Evolutionary conservation across 1,140 invertebrate species (phyloP).

Genomic region (Leptestheria dahalacensis): DNA sequence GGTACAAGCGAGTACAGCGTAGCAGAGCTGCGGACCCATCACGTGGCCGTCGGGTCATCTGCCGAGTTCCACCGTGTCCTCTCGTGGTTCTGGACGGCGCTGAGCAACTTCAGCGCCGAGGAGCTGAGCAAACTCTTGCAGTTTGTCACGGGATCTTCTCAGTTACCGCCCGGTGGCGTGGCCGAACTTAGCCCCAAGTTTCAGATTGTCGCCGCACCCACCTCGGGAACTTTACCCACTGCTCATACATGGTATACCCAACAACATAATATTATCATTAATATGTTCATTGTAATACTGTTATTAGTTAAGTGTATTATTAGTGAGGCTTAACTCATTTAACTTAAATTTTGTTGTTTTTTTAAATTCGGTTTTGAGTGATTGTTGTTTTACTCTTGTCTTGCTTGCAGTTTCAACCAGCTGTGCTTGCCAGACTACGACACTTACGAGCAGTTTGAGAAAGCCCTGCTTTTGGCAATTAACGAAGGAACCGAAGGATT

Average conservation of each 20-base stretch:
- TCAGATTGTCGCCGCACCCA: slow-evolving; percentile 75
- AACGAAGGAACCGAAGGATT: slow-evolving; percentile 92
- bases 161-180: slow-evolving; percentile 78
- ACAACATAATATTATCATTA: neutral
- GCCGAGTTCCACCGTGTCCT: slow-evolving; percentile 67
- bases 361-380: neutral
- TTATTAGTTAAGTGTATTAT: too few relatives aligned
- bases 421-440: slow-evolving; percentile 89
- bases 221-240: slow-evolving; percentile 76
- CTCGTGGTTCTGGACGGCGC: slow-evolving; percentile 88
- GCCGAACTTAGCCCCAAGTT: slow-evolving; percentile 75
- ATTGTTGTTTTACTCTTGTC: slow-evolving; percentile 28
- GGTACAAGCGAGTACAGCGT: slow-evolving; percentile 86
- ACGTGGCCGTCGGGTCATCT: slow-evolving; percentile 67
- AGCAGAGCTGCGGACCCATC: slow-evolving; percentile 72
- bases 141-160: slow-evolving; percentile 69
- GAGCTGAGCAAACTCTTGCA: slow-evolving; percentile 85
- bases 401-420: slow-evolving; percentile 89
- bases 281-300: too few relatives aligned
- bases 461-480: slow-evolving; percentile 73
- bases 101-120: slow-evolving; percentile 78
- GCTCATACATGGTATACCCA: slow-evolving; percentile 80
- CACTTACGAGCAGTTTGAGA: slow-evolving; percentile 82
- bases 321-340: too few relatives aligned
- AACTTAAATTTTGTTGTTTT: neutral